These are phyloP conservation scores for Pelagia noctiluca DNA, from an alignment of 30 jellyfish, hydroid and myxozoan genomes.

Conservation along the genomic window DNA sequence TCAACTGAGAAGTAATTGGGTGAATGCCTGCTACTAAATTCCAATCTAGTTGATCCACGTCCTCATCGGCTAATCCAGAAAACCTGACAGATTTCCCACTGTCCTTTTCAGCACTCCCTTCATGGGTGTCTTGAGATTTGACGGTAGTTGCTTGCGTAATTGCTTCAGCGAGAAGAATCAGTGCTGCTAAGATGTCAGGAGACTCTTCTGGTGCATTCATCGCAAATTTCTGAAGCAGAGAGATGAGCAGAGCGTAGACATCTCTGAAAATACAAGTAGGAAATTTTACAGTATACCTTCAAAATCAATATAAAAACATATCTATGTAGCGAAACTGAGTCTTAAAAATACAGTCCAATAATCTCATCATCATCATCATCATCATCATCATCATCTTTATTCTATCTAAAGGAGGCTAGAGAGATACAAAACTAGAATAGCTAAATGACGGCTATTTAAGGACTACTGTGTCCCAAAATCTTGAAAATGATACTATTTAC, in stretches of 20 bases:
- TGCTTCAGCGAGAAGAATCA: slow-evolving; percentile 33
- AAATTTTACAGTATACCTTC: not conserved
- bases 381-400: too few species aligned
- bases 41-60: not conserved
- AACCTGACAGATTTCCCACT: not conserved
- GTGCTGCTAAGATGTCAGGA: not conserved
- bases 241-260: slow-evolving; percentile 35
- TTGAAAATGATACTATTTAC: too few species aligned
- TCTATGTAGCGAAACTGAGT: too few species aligned
- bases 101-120: not conserved
- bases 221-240: slow-evolving; percentile 40
- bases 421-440: too few species aligned
- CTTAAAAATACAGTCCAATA: too few species aligned
- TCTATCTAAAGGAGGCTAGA: too few species aligned
- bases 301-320: not conserved
- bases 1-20: not conserved
- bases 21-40: not conserved
- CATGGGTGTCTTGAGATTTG: not conserved
- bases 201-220: not conserved
- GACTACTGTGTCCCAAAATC: too few species aligned
- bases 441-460: too few species aligned
- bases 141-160: not conserved
- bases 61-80: slow-evolving; percentile 6
- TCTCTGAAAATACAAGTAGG: slow-evolving; percentile 39
- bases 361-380: too few species aligned